phyloP scores from a whole-genome alignment of 2,797 vertebrate genomes.

The Ispidina lecontei region DNA sequence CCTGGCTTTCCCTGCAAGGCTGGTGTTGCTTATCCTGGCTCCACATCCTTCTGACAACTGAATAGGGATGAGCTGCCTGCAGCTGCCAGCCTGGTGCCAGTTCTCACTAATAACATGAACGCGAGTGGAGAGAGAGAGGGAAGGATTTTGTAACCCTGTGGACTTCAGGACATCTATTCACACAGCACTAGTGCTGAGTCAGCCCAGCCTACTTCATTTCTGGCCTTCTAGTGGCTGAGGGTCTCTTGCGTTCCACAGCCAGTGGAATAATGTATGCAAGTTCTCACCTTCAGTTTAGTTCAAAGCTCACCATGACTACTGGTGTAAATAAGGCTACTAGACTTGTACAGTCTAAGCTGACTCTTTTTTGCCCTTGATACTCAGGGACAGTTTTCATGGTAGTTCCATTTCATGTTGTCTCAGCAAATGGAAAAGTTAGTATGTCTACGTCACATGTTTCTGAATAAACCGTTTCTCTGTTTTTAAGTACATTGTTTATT shows the following conservation, averaged over 20 bases:
- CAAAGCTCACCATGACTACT: fast-evolving
- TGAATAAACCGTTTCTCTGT: neutral
- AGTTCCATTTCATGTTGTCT: neutral
- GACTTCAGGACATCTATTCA: neutral
- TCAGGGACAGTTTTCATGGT: neutral
- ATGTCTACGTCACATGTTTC: neutral
- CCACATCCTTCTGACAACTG: neutral
- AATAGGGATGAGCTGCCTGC: neutral
- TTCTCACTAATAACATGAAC: neutral
- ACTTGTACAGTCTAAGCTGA: neutral
- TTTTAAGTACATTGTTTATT: neutral
- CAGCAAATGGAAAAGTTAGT: neutral
- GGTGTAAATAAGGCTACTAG: neutral
- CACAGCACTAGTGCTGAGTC: neutral
- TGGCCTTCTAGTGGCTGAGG: fast-evolving
- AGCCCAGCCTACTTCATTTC: neutral
- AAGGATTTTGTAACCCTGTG: neutral
- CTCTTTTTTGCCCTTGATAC: neutral
- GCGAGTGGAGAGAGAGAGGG: neutral
- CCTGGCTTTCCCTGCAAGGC: neutral
- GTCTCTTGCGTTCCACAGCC: fast-evolving
- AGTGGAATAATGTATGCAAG: neutral
- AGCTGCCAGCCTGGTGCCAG: neutral
- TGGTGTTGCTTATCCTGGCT: neutral
- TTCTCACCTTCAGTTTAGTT: neutral